A percentile compares a stretch with the other conserved stretches of the same genome.
phyloP scores from a whole-genome alignment of 2,888 invertebrate genomes.

The Brachyptera risi region DNA sequence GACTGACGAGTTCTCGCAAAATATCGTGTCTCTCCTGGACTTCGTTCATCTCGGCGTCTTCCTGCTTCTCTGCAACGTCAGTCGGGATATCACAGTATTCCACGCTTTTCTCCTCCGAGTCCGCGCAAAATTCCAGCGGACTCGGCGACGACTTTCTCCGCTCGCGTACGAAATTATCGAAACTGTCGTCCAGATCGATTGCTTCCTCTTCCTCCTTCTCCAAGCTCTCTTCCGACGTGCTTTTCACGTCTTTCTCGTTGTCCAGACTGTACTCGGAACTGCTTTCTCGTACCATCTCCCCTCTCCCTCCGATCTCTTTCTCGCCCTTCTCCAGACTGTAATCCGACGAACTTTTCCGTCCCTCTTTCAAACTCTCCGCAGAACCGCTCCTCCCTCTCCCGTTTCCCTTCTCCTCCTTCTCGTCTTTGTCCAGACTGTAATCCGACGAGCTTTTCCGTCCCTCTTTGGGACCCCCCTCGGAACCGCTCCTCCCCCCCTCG shows the following conservation, averaged over 20 bases:
- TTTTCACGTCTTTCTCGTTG: background rate
- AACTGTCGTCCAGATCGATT: conserved; percentile 7
- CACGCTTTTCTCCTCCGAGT: conserved; percentile 41
- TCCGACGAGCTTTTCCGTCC: no score
- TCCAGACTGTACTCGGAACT: background rate
- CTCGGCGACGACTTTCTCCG: background rate
- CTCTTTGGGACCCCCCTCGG: no score
- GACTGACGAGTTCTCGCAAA: conserved; percentile 3
- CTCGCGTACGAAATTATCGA: background rate
- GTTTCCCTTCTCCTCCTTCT: no score
- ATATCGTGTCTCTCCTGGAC: background rate
- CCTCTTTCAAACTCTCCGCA: background rate
- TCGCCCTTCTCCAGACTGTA: background rate
- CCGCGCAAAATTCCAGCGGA: no score
- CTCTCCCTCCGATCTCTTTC: background rate
- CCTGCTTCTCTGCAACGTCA: conserved; percentile 32
- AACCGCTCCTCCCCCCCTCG: no score
- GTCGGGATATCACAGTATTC: conserved; percentile 41
- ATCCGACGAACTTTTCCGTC: background rate
- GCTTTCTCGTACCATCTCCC: no score
- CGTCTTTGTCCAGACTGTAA: no score
- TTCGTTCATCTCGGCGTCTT: background rate
- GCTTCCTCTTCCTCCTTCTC: conserved; percentile 3
- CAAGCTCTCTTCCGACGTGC: conserved; percentile 22
- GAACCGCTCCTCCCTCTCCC: no score